Percentiles rank a stretch among this genome's conserved stretches.
Conservation (phyloP, 1,140 invertebrate genomes). For the Manduca sexta region DNA sequence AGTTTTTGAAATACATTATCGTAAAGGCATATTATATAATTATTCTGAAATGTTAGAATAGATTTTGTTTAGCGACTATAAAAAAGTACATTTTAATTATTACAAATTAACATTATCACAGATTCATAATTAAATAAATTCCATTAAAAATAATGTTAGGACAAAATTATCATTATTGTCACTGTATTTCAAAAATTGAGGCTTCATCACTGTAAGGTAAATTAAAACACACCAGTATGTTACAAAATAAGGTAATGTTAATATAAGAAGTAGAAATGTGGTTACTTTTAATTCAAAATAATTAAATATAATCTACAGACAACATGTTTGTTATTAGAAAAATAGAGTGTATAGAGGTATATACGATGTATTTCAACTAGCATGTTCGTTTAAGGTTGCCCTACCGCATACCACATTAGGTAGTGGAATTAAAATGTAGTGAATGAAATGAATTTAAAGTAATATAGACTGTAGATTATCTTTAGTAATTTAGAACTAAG, state of each 20-base stretch:
- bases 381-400: too few relatives aligned
- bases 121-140: too few relatives aligned
- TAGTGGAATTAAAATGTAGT: too few relatives aligned
- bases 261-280: not conserved
- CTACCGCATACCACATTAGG: too few relatives aligned
- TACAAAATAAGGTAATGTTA: not conserved
- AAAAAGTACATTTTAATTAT: not conserved
- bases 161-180: not conserved
- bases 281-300: not conserved
- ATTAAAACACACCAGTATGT: slow-evolving; percentile 55
- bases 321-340: too few relatives aligned
- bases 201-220: slow-evolving; percentile 59
- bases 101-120: not conserved
- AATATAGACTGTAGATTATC: too few relatives aligned
- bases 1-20: slow-evolving; percentile 22
- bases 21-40: not conserved
- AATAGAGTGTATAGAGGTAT: too few relatives aligned
- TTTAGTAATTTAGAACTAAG: too few relatives aligned
- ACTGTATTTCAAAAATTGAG: slow-evolving; percentile 40
- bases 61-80: too few relatives aligned
- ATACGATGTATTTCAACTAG: too few relatives aligned
- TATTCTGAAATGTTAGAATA: not conserved
- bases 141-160: too few relatives aligned
- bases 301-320: not conserved
- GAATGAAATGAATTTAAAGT: too few relatives aligned